Conservation (phyloP, 2,113 vertebrate genomes). For the Oncorhynchus nerka region DNA sequence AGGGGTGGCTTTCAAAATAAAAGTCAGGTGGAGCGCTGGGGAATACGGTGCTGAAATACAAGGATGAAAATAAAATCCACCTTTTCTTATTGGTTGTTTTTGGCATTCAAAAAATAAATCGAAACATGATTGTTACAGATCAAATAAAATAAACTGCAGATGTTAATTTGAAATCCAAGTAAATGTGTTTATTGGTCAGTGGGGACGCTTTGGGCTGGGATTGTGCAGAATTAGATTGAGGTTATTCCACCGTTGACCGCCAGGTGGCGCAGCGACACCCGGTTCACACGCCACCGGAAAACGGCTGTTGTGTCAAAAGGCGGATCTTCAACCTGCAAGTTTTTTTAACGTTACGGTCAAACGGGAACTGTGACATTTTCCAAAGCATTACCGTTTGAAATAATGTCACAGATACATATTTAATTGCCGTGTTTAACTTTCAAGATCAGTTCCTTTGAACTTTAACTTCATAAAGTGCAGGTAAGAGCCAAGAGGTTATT, state of each 20-base stretch:
- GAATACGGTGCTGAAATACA: background rate
- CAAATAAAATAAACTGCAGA: background rate
- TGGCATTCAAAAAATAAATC: background rate
- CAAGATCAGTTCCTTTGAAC: background rate
- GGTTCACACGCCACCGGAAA: conserved; percentile 6
- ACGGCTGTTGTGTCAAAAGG: background rate
- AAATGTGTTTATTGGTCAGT: background rate
- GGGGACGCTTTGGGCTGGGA: conserved; percentile 42
- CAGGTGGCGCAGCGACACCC: conserved; percentile 29
- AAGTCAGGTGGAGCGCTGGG: background rate
- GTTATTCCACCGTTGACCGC: conserved; percentile 11
- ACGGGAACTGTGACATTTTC: background rate
- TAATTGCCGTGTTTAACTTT: background rate
- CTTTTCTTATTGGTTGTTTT: background rate
- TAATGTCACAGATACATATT: background rate
- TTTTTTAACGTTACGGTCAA: background rate
- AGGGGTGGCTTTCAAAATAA: background rate
- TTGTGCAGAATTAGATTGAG: background rate
- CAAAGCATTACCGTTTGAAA: background rate
- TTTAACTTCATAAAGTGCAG: background rate
- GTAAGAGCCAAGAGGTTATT: background rate
- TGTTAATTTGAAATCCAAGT: background rate
- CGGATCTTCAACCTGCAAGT: background rate
- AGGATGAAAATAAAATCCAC: background rate
- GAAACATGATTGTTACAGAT: background rate